These are phyloP conservation scores for Allygus modestus DNA, from an alignment of 2,888 invertebrate genomes.

Conservation along the genomic window DNA sequence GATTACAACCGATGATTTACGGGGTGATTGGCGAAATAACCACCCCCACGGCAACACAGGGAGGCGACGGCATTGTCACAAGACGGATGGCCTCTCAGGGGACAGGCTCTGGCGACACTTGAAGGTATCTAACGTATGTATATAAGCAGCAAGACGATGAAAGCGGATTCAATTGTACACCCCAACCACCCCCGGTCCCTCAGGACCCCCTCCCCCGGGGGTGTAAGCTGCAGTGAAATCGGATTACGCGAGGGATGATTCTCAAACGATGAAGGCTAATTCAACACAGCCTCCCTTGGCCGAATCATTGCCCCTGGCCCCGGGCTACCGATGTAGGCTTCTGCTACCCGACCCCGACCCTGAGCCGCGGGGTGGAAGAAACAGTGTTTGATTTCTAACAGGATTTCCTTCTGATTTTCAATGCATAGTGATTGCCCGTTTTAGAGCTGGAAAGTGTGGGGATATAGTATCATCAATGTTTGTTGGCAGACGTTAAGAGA, in stretches of 20 bases:
- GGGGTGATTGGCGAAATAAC: background rate
- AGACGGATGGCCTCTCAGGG: conserved; percentile 20
- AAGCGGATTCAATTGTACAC: conserved; percentile 51
- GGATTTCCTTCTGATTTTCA: conserved; percentile 37
- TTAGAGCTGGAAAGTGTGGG: background rate
- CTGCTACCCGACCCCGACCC: conserved; percentile 5
- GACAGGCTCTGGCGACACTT: conserved; percentile 17
- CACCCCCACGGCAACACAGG: background rate
- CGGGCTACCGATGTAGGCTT: conserved; percentile 15
- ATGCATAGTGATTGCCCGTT: background rate
- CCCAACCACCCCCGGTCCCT: conserved; percentile 37
- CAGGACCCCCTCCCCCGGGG: conserved; percentile 53
- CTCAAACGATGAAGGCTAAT: conserved; percentile 66
- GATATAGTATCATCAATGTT: too few species aligned
- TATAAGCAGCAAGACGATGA: conserved; percentile 39
- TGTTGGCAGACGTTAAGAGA: too few species aligned
- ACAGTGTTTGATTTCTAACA: conserved; percentile 31
- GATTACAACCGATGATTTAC: conserved; percentile 40
- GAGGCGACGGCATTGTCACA: conserved; percentile 29
- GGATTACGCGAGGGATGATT: conserved; percentile 66
- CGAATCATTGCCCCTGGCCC: conserved; percentile 21
- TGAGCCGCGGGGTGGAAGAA: background rate
- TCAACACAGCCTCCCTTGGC: conserved; percentile 60
- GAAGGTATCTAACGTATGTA: conserved; percentile 51
- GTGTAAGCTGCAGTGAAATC: conserved; percentile 66